phyloP scores from a whole-genome alignment of 2,113 vertebrate species.

The Lycocorax pyrrhopterus region DNA sequence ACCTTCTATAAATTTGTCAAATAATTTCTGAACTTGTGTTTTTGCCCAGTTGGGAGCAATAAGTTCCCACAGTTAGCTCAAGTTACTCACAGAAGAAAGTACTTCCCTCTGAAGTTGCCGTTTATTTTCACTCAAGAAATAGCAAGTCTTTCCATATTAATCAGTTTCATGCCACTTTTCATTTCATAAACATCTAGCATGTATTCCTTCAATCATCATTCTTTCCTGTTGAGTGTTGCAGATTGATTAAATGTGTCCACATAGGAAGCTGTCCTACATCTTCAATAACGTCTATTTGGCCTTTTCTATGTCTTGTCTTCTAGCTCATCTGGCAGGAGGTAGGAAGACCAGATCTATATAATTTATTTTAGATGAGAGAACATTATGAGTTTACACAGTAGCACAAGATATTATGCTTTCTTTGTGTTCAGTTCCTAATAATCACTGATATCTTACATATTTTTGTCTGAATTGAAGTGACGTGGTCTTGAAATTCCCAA shows the following conservation, averaged over 20 bases:
- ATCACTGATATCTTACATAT: background rate
- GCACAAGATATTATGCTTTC: background rate
- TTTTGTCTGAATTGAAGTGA: background rate
- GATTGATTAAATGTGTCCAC: background rate
- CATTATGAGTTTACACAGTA: background rate
- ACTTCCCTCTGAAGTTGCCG: background rate
- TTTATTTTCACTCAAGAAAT: background rate
- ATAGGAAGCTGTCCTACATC: background rate
- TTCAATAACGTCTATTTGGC: background rate
- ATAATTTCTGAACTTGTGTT: background rate
- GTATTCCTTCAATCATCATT: background rate
- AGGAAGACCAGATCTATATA: background rate
- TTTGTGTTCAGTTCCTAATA: background rate
- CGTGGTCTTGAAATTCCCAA: background rate
- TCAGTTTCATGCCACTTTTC: background rate
- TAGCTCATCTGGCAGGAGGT: background rate
- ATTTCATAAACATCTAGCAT: background rate
- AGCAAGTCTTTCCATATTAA: background rate
- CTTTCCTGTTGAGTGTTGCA: background rate
- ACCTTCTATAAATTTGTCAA: background rate
- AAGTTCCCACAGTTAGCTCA: background rate
- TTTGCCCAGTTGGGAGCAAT: background rate
- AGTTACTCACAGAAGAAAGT: background rate
- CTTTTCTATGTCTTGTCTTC: background rate
- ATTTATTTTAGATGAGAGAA: background rate